Evolutionary conservation across 1,140 invertebrate genomes (phyloP).

Genomic region (Pteromalus puparum): DNA sequence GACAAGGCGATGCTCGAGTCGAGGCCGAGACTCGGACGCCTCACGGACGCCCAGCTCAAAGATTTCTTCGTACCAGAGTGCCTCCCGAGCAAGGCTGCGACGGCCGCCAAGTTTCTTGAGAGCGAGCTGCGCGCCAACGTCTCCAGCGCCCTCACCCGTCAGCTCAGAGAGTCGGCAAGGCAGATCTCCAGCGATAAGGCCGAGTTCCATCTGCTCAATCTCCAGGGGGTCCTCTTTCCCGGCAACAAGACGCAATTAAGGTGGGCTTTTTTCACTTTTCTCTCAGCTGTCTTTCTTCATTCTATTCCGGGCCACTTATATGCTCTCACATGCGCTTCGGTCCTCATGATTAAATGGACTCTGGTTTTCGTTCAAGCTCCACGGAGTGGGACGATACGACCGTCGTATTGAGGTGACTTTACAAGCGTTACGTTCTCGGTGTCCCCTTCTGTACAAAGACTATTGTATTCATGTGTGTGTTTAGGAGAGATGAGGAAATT

Average conservation of each 20-base stretch:
- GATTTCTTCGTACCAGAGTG: conserved; percentile 70
- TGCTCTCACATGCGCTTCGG: no score
- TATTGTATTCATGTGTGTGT: no score
- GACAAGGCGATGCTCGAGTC: conserved; percentile 67
- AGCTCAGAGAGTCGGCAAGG: conserved; percentile 63
- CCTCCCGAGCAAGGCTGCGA: conserved; percentile 50
- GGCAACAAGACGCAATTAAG: conserved; percentile 73
- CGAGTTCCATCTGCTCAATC: conserved; percentile 72
- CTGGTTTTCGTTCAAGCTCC: conserved; percentile 15
- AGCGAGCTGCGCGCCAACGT: conserved; percentile 68
- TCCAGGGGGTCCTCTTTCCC: conserved; percentile 70
- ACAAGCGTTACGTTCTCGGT: background rate
- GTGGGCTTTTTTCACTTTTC: conserved; percentile 52
- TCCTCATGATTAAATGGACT: background rate
- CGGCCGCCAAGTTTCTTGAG: conserved; percentile 44
- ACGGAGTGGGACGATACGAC: conserved; percentile 27
- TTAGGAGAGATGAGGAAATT: no score
- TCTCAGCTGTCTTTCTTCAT: background rate
- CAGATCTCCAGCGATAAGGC: conserved; percentile 70
- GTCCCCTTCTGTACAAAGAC: background rate
- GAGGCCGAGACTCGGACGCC: conserved; percentile 59
- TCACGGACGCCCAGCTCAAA: conserved; percentile 66
- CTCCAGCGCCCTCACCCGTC: conserved; percentile 64
- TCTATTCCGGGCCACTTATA: no score
- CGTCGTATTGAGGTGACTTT: conserved; percentile 21